These are phyloP conservation scores for Ostrea denselamellosa DNA, from an alignment of 1,140 invertebrate genomes.

Conservation along the genomic window DNA sequence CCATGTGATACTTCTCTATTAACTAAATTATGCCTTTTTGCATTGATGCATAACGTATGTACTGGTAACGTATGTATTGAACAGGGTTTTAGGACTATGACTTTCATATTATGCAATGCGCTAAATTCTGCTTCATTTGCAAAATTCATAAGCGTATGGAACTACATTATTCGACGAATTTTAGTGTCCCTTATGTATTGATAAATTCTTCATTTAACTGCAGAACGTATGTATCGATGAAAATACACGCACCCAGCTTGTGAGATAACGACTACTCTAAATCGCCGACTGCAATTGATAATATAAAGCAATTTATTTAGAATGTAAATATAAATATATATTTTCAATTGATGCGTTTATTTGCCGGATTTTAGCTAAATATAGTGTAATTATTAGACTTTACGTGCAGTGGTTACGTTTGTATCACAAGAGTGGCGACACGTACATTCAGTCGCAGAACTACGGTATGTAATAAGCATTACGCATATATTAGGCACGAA, in stretches of 20 bases:
- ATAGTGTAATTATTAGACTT: background rate
- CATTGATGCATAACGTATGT: background rate
- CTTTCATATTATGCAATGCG: background rate
- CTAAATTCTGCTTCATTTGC: background rate
- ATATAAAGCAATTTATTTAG: background rate
- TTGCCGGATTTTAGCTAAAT: background rate
- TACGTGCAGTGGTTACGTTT: background rate
- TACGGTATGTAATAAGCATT: background rate
- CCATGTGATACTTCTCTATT: background rate
- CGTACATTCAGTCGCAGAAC: background rate
- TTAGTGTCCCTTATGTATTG: background rate
- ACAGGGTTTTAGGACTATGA: background rate
- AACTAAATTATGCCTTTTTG: background rate
- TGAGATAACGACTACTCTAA: background rate
- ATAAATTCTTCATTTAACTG: background rate
- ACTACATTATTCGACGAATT: background rate
- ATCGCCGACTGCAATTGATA: too few species aligned
- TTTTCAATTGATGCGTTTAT: background rate
- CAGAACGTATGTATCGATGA: conserved; percentile 5
- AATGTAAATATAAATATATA: background rate
- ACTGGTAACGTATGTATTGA: conserved; percentile 29
- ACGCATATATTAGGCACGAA: background rate
- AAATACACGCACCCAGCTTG: background rate
- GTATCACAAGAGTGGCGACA: background rate
- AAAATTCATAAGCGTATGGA: background rate